A percentile compares a stretch with the other conserved stretches of the same genome.
Evolutionary conservation across 2,797 vertebrate species (phyloP).

Genomic region (Prunella strophiata): DNA sequence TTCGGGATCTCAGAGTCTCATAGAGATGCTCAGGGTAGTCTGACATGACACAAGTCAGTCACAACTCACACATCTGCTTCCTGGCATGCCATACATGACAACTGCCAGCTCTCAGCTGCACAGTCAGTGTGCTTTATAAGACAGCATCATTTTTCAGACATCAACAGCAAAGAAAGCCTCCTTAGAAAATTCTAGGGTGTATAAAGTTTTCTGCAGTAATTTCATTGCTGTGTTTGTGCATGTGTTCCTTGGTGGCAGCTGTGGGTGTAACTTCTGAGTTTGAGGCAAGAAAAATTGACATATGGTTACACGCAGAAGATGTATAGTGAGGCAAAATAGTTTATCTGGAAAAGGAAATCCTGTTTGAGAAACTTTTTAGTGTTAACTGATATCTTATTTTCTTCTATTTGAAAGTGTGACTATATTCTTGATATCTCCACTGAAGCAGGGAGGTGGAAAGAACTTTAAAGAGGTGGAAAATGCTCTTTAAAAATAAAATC

Average conservation of each 20-base stretch:
- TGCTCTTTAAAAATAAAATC: background rate
- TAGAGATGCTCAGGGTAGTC: background rate
- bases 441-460: background rate
- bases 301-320: background rate
- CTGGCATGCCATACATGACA: background rate
- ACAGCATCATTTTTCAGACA: background rate
- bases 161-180: background rate
- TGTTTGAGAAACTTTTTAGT: background rate
- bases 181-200: background rate
- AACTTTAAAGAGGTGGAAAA: background rate
- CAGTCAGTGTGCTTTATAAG: background rate
- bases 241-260: background rate
- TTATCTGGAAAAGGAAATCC: background rate
- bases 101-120: background rate
- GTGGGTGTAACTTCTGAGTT: background rate
- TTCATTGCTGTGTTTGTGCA: background rate
- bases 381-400: background rate
- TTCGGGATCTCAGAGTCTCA: background rate
- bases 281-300: background rate
- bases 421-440: background rate
- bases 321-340: background rate
- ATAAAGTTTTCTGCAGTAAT: background rate
- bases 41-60: background rate
- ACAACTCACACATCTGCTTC: background rate
- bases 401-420: background rate